These are phyloP conservation scores for Eunapius fragilis DNA, from an alignment of 37 sponge, comb jelly and placozoan species.

Conservation along the genomic window DNA sequence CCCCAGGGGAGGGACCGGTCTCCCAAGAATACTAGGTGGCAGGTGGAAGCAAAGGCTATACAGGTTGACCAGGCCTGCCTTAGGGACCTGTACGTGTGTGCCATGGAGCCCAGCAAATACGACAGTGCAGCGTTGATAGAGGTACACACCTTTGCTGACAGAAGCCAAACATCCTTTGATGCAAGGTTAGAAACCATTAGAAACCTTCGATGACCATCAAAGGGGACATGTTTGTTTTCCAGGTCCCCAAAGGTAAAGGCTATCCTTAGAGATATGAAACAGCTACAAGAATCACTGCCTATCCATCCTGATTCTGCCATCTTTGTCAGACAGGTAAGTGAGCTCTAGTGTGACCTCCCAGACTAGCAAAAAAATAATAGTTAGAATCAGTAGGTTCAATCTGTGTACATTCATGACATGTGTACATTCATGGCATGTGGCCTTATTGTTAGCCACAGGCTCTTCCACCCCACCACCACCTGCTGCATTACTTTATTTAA, in stretches of 20 bases:
- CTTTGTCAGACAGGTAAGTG: conserved; percentile 72
- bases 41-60: conserved; percentile 13
- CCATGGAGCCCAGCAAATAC: conserved; percentile 70
- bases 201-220: too few species aligned
- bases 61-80: conserved; percentile 26
- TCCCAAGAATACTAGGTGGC: conserved; percentile 32
- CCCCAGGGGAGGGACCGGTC: not conserved
- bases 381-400: too few species aligned
- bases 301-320: conserved; percentile 88
- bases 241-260: conserved; percentile 80
- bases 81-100: conserved; percentile 56
- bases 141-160: conserved; percentile 38
- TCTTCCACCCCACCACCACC: not conserved
- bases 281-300: conserved; percentile 68
- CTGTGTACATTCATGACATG: too few species aligned
- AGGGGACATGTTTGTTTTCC: too few species aligned
- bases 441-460: too few species aligned
- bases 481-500: too few species aligned
- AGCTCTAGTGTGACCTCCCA: not conserved
- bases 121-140: conserved; percentile 54
- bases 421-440: too few species aligned
- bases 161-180: conserved; percentile 46
- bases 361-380: too few species aligned
- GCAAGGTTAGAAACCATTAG: conserved; percentile 24
- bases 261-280: conserved; percentile 75